These are phyloP conservation scores for Etia nguti DNA, from an alignment of 2,113 vertebrate species.

Conservation along the genomic window DNA sequence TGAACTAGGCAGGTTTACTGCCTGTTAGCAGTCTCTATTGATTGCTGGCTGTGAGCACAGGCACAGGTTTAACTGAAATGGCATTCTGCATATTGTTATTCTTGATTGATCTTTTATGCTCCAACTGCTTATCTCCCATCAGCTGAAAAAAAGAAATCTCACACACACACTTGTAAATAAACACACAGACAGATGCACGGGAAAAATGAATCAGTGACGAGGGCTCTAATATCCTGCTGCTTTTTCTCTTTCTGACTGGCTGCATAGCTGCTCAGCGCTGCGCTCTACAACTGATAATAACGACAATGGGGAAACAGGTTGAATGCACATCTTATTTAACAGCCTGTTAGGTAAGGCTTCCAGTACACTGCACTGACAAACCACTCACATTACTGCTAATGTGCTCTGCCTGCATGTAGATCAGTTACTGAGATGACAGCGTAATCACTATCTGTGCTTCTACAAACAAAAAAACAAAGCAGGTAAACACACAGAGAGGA, in stretches of 20 bases:
- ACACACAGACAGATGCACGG: neutral
- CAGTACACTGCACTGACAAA: slow-evolving; percentile 34
- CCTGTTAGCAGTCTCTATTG: neutral
- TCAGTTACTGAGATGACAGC: slow-evolving; percentile 4
- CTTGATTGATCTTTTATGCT: neutral
- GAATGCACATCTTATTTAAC: slow-evolving; percentile 54
- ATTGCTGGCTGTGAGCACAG: neutral
- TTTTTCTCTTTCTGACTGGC: neutral
- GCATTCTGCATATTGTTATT: neutral
- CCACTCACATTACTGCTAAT: slow-evolving; percentile 45
- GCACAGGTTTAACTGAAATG: neutral
- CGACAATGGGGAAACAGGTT: slow-evolving; percentile 14
- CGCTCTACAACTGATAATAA: slow-evolving; percentile 14
- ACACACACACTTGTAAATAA: neutral
- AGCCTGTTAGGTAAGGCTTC: slow-evolving; percentile 43
- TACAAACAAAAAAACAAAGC: neutral
- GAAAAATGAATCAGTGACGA: neutral
- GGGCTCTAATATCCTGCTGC: slow-evolving; percentile 7
- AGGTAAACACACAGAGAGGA: neutral
- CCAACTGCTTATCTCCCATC: neutral
- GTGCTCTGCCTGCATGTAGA: neutral
- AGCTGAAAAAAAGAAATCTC: neutral
- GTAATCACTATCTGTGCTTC: neutral
- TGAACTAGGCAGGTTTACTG: neutral
- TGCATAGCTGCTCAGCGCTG: neutral